Evolutionary conservation across 2,113 vertebrate genomes (phyloP).

Genomic region (Chlorodrepanis virens): DNA sequence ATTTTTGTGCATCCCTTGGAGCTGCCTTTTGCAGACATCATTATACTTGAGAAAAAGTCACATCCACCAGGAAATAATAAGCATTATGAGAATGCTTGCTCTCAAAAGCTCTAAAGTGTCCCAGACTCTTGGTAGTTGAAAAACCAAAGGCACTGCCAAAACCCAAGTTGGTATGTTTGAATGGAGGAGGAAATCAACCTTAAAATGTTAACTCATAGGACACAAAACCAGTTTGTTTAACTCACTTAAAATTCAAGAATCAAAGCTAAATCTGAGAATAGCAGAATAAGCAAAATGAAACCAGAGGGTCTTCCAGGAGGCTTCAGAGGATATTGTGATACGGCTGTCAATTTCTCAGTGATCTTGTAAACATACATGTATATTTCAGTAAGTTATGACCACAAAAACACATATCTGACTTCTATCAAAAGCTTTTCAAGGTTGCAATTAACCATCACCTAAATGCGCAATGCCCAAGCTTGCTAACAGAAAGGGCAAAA

Average conservation of each 20-base stretch:
- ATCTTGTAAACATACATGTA: fast-evolving
- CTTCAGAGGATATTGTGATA: fast-evolving
- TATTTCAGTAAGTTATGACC: background rate
- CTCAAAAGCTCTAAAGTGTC: fast-evolving
- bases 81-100: background rate
- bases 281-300: fast-evolving
- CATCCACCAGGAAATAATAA: background rate
- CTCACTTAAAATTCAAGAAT: background rate
- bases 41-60: background rate
- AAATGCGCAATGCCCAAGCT: fast-evolving
- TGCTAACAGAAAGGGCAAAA: background rate
- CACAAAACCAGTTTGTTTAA: background rate
- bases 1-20: background rate
- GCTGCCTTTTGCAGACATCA: background rate
- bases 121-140: background rate
- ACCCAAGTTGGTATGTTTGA: background rate
- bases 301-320: background rate
- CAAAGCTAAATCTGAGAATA: background rate
- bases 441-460: background rate
- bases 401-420: background rate
- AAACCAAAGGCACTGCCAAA: background rate
- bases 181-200: background rate
- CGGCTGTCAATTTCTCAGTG: background rate
- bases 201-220: background rate
- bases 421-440: background rate